Percentiles rank a stretch among this genome's conserved stretches.
phyloP scores from a whole-genome alignment of 2,113 vertebrate species.

The Halcyon malimbica region DNA sequence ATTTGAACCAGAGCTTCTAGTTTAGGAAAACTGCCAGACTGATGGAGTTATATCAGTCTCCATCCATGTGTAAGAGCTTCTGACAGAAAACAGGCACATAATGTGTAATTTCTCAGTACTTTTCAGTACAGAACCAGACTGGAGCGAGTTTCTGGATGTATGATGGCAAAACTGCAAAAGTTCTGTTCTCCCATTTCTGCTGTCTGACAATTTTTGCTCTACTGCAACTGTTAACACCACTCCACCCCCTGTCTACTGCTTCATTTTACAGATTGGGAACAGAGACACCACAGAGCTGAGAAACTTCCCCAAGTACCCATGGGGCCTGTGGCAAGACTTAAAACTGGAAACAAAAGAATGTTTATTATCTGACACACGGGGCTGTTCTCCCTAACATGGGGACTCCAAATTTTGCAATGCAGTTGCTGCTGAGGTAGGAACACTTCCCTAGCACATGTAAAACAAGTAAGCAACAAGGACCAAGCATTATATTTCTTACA shows the following conservation, averaged over 20 bases:
- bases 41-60: not conserved
- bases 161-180: not conserved
- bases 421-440: not conserved
- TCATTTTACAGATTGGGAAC: not conserved
- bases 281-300: not conserved
- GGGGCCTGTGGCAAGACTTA: not conserved
- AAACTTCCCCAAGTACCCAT: not conserved
- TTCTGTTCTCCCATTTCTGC: not conserved
- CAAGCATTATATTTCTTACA: not conserved
- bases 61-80: not conserved
- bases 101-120: not conserved
- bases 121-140: not conserved
- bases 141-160: accelerated
- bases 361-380: accelerated
- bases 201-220: not conserved
- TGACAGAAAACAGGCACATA: not conserved
- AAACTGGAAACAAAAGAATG: not conserved
- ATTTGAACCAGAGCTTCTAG: not conserved
- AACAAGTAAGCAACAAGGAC: not conserved
- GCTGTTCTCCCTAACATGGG: not conserved
- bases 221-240: not conserved
- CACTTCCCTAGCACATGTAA: not conserved
- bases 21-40: not conserved
- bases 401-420: not conserved
- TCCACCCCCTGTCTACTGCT: not conserved